A percentile compares a stretch with the other conserved stretches of the same genome.
Conservation (phyloP, 2,113 vertebrate species). For the Alligator mississippiensis region DNA sequence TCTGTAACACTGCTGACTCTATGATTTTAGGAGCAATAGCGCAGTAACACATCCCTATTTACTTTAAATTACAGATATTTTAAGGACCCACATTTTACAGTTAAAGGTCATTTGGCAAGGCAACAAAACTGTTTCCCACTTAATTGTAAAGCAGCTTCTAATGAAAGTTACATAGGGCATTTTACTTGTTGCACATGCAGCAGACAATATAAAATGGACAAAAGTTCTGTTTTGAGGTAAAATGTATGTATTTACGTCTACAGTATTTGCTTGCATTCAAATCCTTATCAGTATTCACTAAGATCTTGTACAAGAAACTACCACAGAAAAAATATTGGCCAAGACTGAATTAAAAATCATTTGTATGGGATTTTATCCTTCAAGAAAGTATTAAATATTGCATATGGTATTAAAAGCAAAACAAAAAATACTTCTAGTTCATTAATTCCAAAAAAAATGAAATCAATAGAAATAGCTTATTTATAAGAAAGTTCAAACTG, state of each 20-base stretch:
- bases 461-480: neutral
- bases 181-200: neutral
- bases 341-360: neutral
- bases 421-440: neutral
- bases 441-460: neutral
- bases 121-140: neutral
- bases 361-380: neutral
- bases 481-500: neutral
- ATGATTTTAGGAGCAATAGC: neutral
- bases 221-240: neutral
- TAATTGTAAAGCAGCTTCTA: neutral
- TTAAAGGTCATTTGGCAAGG: neutral
- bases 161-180: neutral
- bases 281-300: neutral
- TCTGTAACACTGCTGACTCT: neutral
- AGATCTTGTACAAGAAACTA: neutral
- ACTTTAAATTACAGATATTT: neutral
- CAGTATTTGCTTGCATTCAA: neutral
- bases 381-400: neutral
- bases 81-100: neutral
- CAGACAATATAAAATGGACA: neutral
- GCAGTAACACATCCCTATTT: fast-evolving
- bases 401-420: neutral
- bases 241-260: neutral
- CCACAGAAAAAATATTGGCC: neutral